Conservation (phyloP, 1,140 invertebrate genomes). For the Drosophila takahashii region DNA sequence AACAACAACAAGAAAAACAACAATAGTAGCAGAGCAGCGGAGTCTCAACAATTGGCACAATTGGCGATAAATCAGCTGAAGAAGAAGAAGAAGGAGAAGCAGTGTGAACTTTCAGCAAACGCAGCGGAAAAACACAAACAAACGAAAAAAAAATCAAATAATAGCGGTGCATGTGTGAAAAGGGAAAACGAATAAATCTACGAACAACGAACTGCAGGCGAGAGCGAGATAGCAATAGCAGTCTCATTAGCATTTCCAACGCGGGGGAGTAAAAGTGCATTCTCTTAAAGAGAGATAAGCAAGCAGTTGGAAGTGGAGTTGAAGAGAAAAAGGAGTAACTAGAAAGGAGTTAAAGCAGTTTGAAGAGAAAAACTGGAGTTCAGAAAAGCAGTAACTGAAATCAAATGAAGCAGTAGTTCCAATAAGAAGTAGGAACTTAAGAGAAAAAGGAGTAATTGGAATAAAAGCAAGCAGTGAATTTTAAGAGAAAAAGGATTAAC, state of each 20-base stretch:
- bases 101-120: conserved; percentile 47
- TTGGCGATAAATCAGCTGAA: conserved; percentile 77
- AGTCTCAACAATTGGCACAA: conserved; percentile 73
- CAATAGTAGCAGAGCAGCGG: conserved; percentile 42
- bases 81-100: conserved; percentile 13
- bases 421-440: background rate
- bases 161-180: conserved; percentile 23
- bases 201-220: conserved; percentile 31
- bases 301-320: background rate
- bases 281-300: conserved; percentile 17
- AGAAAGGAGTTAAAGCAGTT: background rate
- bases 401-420: too few relatives aligned
- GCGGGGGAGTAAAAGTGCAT: conserved; percentile 35
- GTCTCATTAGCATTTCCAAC: conserved; percentile 16
- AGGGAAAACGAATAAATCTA: conserved; percentile 50
- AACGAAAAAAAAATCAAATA: conserved; percentile 13
- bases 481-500: background rate
- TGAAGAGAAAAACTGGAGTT: background rate
- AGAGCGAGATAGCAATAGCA: conserved; percentile 3
- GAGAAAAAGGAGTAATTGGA: background rate
- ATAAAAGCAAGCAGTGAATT: background rate
- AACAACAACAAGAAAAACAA: conserved; percentile 19
- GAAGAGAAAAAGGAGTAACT: background rate
- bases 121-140: conserved; percentile 30
- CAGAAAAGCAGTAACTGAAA: background rate